Base-by-base conservation (phyloP, 2,797 vertebrate genomes). In the Sebastes nivosus region DNA sequence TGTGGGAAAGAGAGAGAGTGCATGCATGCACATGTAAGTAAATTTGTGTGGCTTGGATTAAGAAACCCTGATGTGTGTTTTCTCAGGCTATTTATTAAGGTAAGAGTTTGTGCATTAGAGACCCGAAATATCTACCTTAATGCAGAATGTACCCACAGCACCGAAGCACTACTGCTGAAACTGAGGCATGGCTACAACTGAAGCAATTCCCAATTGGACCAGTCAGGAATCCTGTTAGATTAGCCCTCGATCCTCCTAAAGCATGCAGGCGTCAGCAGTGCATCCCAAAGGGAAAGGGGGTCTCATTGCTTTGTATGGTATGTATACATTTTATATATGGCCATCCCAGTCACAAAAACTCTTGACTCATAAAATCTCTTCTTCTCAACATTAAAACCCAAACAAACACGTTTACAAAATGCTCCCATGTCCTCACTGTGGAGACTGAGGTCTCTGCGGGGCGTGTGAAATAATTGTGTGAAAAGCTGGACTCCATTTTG, bases 401-500 rank as follows among this genome's bases (percentile, higher is more conserved):
- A 85, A 87, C 69, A 82, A 85, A 84, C 50, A 73, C 76, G 73
- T 80, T 83, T 77, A 78, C 36, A 82, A 84, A 38, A 72, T 25
- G 34, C 63, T 77, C 75, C 65, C 67, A 81, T 82, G 81, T 91
- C 83, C 57, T 72, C 63, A 60, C 67, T 29, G 46, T 20, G 20
- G 76, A 84, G 75, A 67, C 61, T 5, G 78, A 77, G 88, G 85
- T 91, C 86, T 79, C 76, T 81, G 63, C 27, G n/a, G 83, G 83
- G 80, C 88, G 77, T 93, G 89, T 89, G 89, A 92, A 93, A 89
- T 80, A 42, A 76, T 63, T 83, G 72, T 83, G 81, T 91, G 87
- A 92, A 93, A 91, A 87, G 86, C 81, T 68, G 66, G 73, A 77
- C 60, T 82, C 74, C 67, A 85, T 86, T 81, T 87, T 85, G 78